Conservation (phyloP, 2,113 vertebrate species). For the Pelvicachromis taeniatus region DNA sequence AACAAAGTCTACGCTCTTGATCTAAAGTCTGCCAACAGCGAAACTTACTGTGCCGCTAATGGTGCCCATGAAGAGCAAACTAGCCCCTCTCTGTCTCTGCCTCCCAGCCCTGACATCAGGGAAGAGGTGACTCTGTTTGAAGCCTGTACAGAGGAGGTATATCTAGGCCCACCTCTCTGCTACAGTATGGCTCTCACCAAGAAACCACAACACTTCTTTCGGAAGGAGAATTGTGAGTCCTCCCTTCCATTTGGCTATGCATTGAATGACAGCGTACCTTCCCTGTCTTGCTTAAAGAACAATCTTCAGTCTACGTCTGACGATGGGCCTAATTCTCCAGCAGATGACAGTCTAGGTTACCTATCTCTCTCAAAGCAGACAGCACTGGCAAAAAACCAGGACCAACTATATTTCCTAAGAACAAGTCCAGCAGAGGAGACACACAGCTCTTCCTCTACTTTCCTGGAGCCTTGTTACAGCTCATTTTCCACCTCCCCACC, state of each 20-base stretch:
- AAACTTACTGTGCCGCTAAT: background rate
- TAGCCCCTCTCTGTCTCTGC: background rate
- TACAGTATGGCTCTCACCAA: constrained; percentile 66
- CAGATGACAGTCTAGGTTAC: background rate
- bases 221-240: background rate
- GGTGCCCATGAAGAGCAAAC: fast-evolving
- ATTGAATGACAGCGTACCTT: background rate
- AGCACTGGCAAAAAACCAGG: background rate
- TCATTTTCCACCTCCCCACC: background rate
- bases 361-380: background rate
- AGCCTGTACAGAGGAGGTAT: constrained; percentile 84
- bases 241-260: background rate
- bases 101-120: constrained; percentile 75
- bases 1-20: background rate
- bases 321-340: background rate
- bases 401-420: background rate
- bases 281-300: background rate
- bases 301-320: background rate
- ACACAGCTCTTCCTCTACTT: background rate
- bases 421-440: background rate
- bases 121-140: constrained; percentile 88
- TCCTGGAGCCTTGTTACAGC: background rate
- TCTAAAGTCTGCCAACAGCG: background rate
- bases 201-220: background rate
- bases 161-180: constrained; percentile 72